Base-by-base conservation (phyloP, 2,797 vertebrate genomes). In the Borostomias antarcticus region DNA sequence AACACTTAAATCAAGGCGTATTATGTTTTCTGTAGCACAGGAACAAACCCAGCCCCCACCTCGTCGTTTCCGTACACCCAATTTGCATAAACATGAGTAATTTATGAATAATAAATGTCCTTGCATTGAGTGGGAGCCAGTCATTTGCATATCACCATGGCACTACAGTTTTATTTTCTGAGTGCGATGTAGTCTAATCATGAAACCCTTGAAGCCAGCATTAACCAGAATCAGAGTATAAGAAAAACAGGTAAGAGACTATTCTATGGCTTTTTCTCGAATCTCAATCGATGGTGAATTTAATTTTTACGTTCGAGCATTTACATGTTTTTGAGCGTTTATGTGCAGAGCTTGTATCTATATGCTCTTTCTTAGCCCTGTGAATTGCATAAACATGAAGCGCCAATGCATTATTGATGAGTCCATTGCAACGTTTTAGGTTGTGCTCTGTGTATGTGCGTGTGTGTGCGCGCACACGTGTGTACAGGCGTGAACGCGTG, bases 21-120 rank as follows among this genome's bases (percentile, higher is more conserved):
- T n/a, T n/a, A 64, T 72, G 74, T 80, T 73, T 70, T 68, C 60
- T 78, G 58, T 72, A 73, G 69, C 76, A 71, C 68, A 58, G 25
- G 15, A 23, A 78, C 73, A 78, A 68, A 72, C 84, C 89, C 89
- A 81, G 82, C 89, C 85, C 87, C 86, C 83, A 82, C 84, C 76
- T 84, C 75, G 75, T 81, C 80, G 82, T 47, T 82, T 83, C 83
- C 79, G 79, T 82, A 86, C 74, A 79, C 75, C 77, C 57, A 62
- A 97, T 98, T 96, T 97, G 93, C 95, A 98, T 98, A 95, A 96
- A 95, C 93, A 95, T 94, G 91, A 93, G 79, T 94, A 94, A 93
- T 93, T 92, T 96, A 95, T 97, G 96, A 98, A 98, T 98, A 98
- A 97, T 98, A 95, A 97, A 94, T 93, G 87, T 76, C 82, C 94